phyloP scores from a whole-genome alignment of 2,888 invertebrate species.

The Drosophila borealis region DNA sequence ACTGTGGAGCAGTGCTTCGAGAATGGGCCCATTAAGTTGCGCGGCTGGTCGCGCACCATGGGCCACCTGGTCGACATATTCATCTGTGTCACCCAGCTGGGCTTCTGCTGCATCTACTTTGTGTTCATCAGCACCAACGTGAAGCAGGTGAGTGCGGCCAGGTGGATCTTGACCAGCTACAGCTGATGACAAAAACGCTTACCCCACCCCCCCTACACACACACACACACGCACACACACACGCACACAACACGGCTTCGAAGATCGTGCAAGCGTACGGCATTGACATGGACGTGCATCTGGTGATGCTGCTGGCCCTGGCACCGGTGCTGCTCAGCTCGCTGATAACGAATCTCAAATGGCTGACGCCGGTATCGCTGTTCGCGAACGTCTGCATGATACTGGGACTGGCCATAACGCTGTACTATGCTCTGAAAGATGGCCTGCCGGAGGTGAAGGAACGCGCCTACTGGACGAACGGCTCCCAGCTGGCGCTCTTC shows the following conservation, averaged over 20 bases:
- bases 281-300: slow-evolving; percentile 86
- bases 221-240: too few relatives aligned
- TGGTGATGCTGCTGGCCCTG: slow-evolving; percentile 90
- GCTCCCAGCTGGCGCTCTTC: slow-evolving; percentile 91
- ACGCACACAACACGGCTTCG: too few relatives aligned
- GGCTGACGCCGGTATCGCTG: slow-evolving; percentile 95
- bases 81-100: slow-evolving; percentile 97
- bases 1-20: slow-evolving; percentile 93
- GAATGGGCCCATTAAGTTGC: slow-evolving; percentile 89
- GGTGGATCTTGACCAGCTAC: not conserved
- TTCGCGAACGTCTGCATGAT: slow-evolving; percentile 95
- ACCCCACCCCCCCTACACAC: too few relatives aligned
- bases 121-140: slow-evolving; percentile 96
- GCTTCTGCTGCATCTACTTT: slow-evolving; percentile 99
- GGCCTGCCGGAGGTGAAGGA: slow-evolving; percentile 88
- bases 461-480: slow-evolving; percentile 87
- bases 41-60: slow-evolving; percentile 88
- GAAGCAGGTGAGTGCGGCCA: slow-evolving; percentile 87
- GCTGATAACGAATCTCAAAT: slow-evolving; percentile 91
- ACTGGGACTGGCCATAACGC: slow-evolving; percentile 92
- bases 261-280: slow-evolving; percentile 90
- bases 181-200: not conserved
- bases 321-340: slow-evolving; percentile 92
- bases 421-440: slow-evolving; percentile 93
- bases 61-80: slow-evolving; percentile 92